Evolutionary conservation across 1,140 invertebrate genomes (phyloP), one percentile per base, ranked within the genome.

Genomic region (Leptinotarsa lineolata): DNA sequence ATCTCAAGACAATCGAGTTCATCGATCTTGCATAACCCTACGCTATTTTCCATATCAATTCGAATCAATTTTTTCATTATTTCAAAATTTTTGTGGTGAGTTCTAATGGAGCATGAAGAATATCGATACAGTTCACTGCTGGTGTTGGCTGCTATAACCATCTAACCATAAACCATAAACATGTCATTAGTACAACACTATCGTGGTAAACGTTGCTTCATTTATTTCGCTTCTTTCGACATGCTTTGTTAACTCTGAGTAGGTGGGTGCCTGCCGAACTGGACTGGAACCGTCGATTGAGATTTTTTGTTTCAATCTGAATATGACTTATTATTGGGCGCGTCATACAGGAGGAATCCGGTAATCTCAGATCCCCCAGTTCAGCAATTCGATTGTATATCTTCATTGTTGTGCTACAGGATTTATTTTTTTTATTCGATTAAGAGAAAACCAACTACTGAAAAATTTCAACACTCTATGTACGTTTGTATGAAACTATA

Each of bases 111-210:
- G 69, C 69, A 71, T 71, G 48, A 71, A 54, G 60, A 71, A 71
- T 70, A 71, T 63, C 59, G 69, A 71, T 71, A 46, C 69, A 71
- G 58, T 71, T 63, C 69, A 71, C 21, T 71, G 69, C 69, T 71
- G 69, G 69, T 71, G 59, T 71, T 71, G 69, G 69, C 60, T 71
- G 66, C 24, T 20, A 63, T 71, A 71, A 63, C 45, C 69, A 63
- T 71, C 61, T 71, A 39, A 71, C 58, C 69, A 71, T 71, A 71
- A 71, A 71, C 69, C 69, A 71, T 71, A 71, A 71, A 71, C 69
- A 71, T 71, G 59, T 63, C 69, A 63, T 71, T 71, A 71, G 54
- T 44, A 71, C 58, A 63, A 63, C 69, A 45, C 59, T 63, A 45
- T 63, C 58, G 60, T 71, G 69, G 69, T 71, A 44, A 59, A 71